Evolutionary conservation across 2,113 vertebrate species (phyloP), one percentile per base, ranked within the genome.

Genomic region (Neoarius graeffei): DNA sequence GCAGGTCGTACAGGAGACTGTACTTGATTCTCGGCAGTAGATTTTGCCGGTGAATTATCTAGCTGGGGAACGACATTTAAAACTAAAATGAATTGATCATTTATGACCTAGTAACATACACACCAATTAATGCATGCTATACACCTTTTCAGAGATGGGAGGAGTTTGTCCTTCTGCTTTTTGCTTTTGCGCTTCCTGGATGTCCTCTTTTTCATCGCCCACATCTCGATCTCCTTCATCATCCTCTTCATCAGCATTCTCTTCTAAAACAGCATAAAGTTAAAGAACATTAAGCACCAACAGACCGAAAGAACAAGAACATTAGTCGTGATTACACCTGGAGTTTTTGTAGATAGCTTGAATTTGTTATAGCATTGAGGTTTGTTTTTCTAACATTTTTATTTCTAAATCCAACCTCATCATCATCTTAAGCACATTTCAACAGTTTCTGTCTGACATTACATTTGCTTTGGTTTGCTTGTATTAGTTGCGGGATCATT

Each of bases 121-220:
- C 42, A 71, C 81, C 2, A 50, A 3, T 76, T 27, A 66, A 42
- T 0, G 25, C 15, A 85, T 25, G 17, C 30, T 59, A 17, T 62
- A 83, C 1, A 93, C 95, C 93, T 95, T 94, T 79, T 85, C 92
- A 42, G 92, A 91, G 66, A 93, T 88, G 1, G 90, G 91, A 64
- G 94, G 92, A 88, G 88, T 93, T 77, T 91, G 93, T 20, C 91
- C 92, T 64, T 95, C 93, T 54, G 92, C 90, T 27, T 91, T 93
- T 84, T 91, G 88, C 0, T 86, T 89, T 86, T 83, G 91, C 30
- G 84, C 91, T 27, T 93, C 93, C 7, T 92, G 91, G 57, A 85
- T 88, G 35, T 92, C 91, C 57, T 83, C 86, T 59, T 92, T 87
- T 42, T 90, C 89, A 67, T 93, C 86, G 42, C 48, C 48, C 59